phyloP scores from a whole-genome alignment of 2,797 vertebrate genomes.

The Melanotaenia pygmaea region DNA sequence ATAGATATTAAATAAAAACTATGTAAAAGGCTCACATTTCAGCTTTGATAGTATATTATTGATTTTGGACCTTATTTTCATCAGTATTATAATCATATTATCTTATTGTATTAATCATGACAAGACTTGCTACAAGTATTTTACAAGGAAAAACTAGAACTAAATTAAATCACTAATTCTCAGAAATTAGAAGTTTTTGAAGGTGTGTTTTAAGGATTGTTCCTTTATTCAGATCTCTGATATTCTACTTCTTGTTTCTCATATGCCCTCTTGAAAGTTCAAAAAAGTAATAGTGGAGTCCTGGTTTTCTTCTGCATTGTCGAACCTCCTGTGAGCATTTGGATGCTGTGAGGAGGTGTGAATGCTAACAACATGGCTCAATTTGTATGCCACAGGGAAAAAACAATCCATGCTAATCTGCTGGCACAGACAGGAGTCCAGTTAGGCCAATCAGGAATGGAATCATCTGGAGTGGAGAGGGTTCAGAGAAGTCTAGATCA shows the following conservation, averaged over 20 bases:
- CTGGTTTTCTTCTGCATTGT: slow-evolving; percentile 36
- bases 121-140: too few species aligned
- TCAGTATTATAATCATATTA: too few species aligned
- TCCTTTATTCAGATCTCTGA: neutral
- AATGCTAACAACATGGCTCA: slow-evolving; percentile 76
- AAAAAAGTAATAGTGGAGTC: slow-evolving; percentile 27
- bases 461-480: slow-evolving; percentile 84
- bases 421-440: slow-evolving; percentile 83
- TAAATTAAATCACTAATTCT: too few species aligned
- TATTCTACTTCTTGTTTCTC: neutral
- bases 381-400: slow-evolving; percentile 81
- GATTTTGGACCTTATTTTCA: too few species aligned
- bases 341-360: slow-evolving; percentile 52
- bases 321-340: slow-evolving; percentile 21
- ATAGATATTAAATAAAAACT: too few species aligned
- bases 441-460: slow-evolving; percentile 86
- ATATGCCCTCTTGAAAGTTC: slow-evolving; percentile 23
- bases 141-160: too few species aligned
- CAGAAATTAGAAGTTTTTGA: too few species aligned
- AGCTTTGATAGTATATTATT: too few species aligned
- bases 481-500: slow-evolving; percentile 75
- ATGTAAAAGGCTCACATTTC: too few species aligned
- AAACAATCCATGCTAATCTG: slow-evolving; percentile 85
- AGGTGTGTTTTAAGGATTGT: neutral
- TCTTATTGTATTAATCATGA: too few species aligned